Conservation (phyloP, 2,797 vertebrate species). For the Synaphobranchus kaupii region DNA sequence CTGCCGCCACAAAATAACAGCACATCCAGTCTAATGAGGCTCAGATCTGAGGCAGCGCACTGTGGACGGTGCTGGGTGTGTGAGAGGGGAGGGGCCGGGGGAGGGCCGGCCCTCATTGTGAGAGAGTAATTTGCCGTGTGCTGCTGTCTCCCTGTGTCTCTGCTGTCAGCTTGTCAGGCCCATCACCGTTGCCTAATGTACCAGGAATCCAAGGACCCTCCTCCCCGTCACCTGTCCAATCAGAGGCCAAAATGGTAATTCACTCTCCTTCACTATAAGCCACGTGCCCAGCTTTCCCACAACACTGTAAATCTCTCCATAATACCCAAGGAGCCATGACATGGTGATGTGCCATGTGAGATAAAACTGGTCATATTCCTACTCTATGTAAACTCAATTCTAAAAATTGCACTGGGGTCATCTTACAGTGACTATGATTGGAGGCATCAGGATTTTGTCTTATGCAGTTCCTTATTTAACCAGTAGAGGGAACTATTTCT, state of each 20-base stretch:
- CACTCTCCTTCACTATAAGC: slow-evolving; percentile 22
- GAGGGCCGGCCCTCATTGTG: slow-evolving; percentile 35
- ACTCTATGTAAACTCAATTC: slow-evolving; percentile 39
- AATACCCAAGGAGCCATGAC: background rate
- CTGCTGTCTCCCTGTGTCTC: slow-evolving; percentile 62
- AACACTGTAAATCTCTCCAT: background rate
- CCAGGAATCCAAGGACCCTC: slow-evolving; percentile 97
- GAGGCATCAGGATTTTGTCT: background rate
- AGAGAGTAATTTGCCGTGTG: slow-evolving; percentile 63
- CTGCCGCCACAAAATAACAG: slow-evolving; percentile 73
- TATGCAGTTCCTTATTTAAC: slow-evolving; percentile 38
- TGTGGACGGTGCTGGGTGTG: slow-evolving; percentile 31
- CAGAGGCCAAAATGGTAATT: slow-evolving; percentile 96
- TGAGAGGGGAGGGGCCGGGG: slow-evolving; percentile 12
- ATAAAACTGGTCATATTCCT: background rate
- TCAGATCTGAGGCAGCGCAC: slow-evolving; percentile 71
- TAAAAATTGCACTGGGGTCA: background rate
- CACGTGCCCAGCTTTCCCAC: background rate
- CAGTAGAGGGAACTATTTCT: slow-evolving; percentile 49
- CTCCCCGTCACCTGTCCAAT: slow-evolving; percentile 91
- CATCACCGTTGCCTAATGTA: slow-evolving; percentile 96
- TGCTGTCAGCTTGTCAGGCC: slow-evolving; percentile 93
- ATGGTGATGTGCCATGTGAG: background rate
- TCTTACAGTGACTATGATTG: background rate
- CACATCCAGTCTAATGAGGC: slow-evolving; percentile 78